These are phyloP conservation scores for Poeciliopsis turneri DNA, from an alignment of 2,797 vertebrate species.

Conservation along the genomic window DNA sequence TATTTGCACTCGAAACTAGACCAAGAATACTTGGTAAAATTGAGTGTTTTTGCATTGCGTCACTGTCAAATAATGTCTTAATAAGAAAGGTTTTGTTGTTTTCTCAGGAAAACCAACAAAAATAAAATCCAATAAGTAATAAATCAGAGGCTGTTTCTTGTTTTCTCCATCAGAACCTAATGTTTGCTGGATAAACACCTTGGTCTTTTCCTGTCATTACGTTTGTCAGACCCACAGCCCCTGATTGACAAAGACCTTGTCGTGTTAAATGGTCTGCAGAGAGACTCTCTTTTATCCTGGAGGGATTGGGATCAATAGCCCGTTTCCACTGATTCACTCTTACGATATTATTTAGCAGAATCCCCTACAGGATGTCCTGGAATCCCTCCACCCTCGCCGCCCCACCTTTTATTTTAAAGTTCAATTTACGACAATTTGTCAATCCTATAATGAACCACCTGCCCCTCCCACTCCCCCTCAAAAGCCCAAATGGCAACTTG, in stretches of 20 bases:
- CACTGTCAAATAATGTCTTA: background rate
- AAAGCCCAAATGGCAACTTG: constrained; percentile 38
- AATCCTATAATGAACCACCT: constrained; percentile 50
- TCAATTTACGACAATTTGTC: constrained; percentile 54
- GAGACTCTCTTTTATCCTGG: constrained; percentile 55
- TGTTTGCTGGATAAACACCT: constrained; percentile 31
- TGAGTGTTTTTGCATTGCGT: too few relatives aligned
- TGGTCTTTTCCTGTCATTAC: constrained; percentile 52
- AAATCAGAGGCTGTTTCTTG: constrained; percentile 27
- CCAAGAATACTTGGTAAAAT: too few relatives aligned
- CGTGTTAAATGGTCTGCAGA: constrained; percentile 63
- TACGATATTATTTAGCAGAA: constrained; percentile 55
- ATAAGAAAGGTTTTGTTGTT: background rate
- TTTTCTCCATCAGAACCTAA: constrained; percentile 18
- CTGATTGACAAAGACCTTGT: constrained; percentile 56
- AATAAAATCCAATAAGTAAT: background rate
- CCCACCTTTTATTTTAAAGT: constrained; percentile 14
- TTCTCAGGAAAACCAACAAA: too few relatives aligned
- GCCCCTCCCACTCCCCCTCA: constrained; percentile 35
- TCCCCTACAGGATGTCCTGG: constrained; percentile 26
- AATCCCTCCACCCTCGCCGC: background rate
- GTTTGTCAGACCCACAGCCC: constrained; percentile 41
- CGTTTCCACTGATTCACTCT: constrained; percentile 59
- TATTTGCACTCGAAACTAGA: too few relatives aligned
- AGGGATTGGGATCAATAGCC: constrained; percentile 63